phyloP scores from a whole-genome alignment of 2,113 vertebrate genomes.

The Motacilla tschutschensis region DNA sequence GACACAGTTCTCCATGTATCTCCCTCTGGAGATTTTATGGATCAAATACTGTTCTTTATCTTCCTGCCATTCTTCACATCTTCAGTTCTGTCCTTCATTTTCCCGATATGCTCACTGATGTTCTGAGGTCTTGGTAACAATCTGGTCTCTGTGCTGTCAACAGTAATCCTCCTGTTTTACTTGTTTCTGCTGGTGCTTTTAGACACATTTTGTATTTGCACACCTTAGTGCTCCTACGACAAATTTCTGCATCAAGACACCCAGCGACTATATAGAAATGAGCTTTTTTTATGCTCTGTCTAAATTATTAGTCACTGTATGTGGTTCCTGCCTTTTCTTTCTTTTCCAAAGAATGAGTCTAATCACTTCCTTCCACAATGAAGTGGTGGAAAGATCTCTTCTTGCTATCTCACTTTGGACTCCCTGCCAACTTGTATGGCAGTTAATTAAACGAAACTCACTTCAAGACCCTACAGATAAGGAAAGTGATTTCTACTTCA shows the following conservation, averaged over 20 bases:
- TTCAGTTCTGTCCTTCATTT: background rate
- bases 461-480: background rate
- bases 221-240: background rate
- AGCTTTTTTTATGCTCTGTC: background rate
- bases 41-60: background rate
- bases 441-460: background rate
- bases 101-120: background rate
- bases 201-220: background rate
- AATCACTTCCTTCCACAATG: background rate
- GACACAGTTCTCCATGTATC: background rate
- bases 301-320: background rate
- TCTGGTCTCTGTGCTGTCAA: background rate
- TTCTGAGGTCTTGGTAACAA: background rate
- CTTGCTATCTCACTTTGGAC: background rate
- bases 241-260: background rate
- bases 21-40: background rate
- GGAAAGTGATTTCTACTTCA: background rate
- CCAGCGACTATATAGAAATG: accelerated
- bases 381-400: background rate
- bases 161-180: background rate
- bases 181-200: background rate
- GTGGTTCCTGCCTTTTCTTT: background rate
- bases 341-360: background rate
- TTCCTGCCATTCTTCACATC: background rate
- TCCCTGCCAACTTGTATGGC: background rate